Conservation (phyloP, 1,140 invertebrate species). For the Idris sp. region DNA sequence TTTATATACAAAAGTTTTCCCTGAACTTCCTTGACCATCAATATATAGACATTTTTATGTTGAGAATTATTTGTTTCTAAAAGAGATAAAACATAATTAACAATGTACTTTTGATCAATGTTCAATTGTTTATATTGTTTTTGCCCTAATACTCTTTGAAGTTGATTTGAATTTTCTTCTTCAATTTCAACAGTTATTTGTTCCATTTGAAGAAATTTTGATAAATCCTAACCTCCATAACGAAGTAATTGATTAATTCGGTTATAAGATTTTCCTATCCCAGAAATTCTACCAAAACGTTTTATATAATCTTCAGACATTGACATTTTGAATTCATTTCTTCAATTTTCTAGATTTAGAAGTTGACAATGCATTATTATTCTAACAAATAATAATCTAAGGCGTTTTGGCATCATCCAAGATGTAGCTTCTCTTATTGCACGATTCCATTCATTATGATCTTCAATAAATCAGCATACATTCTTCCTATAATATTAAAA, state of each 20-base stretch:
- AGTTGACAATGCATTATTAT: conserved; percentile 38
- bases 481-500: conserved; percentile 7
- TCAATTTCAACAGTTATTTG: conserved; percentile 2
- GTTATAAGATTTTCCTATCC: conserved; percentile 20
- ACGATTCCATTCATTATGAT: conserved; percentile 37
- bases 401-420: conserved; percentile 40
- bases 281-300: conserved; percentile 6
- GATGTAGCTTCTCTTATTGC: conserved; percentile 26
- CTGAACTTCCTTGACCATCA: conserved; percentile 56
- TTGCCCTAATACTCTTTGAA: conserved; percentile 9
- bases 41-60: conserved; percentile 32
- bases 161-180: conserved; percentile 6
- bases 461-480: conserved; percentile 30
- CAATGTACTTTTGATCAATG: conserved; percentile 16
- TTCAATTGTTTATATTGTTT: conserved; percentile 26
- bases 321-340: conserved; percentile 28
- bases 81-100: conserved; percentile 12
- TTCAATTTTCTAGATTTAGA: conserved; percentile 25
- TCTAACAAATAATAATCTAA: conserved; percentile 28
- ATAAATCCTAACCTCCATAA: conserved; percentile 28
- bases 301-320: conserved; percentile 35
- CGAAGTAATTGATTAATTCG: conserved; percentile 13
- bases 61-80: neutral
- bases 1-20: conserved; percentile 57
- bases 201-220: conserved; percentile 28